Conservation (phyloP, 2,113 vertebrate species). For the Epinephelus cyanopodus region DNA sequence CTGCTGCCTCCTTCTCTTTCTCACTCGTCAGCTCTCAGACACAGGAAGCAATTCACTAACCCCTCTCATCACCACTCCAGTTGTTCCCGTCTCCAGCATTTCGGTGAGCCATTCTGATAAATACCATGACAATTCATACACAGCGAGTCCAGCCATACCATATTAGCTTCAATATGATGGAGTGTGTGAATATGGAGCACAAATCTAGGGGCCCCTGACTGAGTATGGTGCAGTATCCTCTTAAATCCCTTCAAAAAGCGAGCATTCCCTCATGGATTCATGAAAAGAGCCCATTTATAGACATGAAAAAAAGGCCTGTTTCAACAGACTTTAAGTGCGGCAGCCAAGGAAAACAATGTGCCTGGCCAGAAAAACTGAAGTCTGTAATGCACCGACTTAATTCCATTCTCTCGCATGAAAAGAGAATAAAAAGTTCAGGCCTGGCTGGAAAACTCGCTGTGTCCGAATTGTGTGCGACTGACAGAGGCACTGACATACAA, state of each 20-base stretch:
- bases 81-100: slow-evolving; percentile 61
- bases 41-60: slow-evolving; percentile 76
- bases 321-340: slow-evolving; percentile 71
- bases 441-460: slow-evolving; percentile 67
- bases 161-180: slow-evolving; percentile 73
- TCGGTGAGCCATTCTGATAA: slow-evolving; percentile 60
- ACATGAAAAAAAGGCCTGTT: slow-evolving; percentile 70
- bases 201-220: slow-evolving; percentile 71
- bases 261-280: slow-evolving; percentile 76
- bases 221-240: slow-evolving; percentile 66
- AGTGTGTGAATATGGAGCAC: slow-evolving; percentile 63
- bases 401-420: slow-evolving; percentile 80
- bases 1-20: slow-evolving; percentile 40
- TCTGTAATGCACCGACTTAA: slow-evolving; percentile 75
- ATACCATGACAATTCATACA: slow-evolving; percentile 69
- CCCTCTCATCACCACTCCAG: slow-evolving; percentile 69
- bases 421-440: slow-evolving; percentile 68
- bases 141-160: slow-evolving; percentile 52
- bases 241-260: slow-evolving; percentile 72
- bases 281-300: slow-evolving; percentile 83
- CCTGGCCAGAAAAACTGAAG: slow-evolving; percentile 74
- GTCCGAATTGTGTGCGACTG: slow-evolving; percentile 67
- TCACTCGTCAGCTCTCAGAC: slow-evolving; percentile 63
- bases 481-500: slow-evolving; percentile 71
- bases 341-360: slow-evolving; percentile 80